phyloP scores from a whole-genome alignment of 2,888 invertebrate species.

The Lepidocyrtoides sp. region DNA sequence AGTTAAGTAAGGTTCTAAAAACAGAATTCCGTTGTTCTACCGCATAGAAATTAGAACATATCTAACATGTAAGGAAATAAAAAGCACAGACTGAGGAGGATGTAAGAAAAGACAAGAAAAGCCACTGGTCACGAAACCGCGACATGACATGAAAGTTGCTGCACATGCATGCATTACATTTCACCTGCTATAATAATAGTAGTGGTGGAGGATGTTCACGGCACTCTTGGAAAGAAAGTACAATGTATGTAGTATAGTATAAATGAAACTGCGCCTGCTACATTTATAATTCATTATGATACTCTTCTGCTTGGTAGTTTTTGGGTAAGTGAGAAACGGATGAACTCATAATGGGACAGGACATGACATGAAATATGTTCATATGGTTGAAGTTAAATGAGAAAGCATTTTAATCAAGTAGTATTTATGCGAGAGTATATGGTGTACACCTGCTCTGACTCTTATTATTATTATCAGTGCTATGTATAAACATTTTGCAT shows the following conservation, averaged over 20 bases:
- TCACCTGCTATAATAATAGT: background rate
- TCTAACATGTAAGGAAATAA: background rate
- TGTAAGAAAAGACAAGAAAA: constrained; percentile 16
- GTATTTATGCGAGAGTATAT: background rate
- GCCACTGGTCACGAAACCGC: constrained; percentile 42
- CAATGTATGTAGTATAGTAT: too few relatives aligned
- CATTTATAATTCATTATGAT: constrained; percentile 35
- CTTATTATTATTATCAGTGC: too few relatives aligned
- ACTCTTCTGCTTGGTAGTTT: background rate
- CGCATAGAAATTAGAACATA: background rate
- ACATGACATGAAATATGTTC: constrained; percentile 39
- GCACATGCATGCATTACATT: background rate
- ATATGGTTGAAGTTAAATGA: constrained; percentile 16
- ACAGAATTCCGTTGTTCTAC: background rate
- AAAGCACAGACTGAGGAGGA: too few relatives aligned
- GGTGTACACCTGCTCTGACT: background rate
- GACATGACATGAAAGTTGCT: background rate
- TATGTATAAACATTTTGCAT: background rate
- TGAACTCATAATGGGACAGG: constrained; percentile 49
- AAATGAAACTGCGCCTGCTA: background rate
- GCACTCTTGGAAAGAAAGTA: too few relatives aligned
- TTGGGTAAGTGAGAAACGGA: constrained; percentile 34
- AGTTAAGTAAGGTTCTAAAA: background rate
- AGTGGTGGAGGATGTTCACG: too few relatives aligned
- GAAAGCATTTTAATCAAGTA: constrained; percentile 40